Percentiles rank a stretch among this genome's conserved stretches.
Evolutionary conservation across 2,888 invertebrate genomes (phyloP).

Genomic region (Syritta pipiens): DNA sequence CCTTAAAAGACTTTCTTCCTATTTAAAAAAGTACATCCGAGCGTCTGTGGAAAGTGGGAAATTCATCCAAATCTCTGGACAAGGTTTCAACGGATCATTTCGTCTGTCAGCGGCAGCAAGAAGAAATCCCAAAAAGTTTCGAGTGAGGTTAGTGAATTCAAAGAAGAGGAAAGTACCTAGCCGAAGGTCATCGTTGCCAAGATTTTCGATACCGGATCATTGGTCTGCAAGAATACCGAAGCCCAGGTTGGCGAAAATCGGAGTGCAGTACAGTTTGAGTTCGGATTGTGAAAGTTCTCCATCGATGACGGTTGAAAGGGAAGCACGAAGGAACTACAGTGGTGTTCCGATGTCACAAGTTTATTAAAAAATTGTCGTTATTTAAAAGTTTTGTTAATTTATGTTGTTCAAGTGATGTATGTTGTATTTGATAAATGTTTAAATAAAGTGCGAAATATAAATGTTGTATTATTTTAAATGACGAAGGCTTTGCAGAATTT

Average conservation of each 20-base stretch:
- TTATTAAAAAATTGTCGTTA: not conserved
- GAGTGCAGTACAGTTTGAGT: not conserved
- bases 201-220: not conserved
- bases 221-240: not conserved
- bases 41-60: conserved; percentile 22
- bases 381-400: not conserved
- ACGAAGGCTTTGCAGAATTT: too few species aligned
- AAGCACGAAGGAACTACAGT: too few species aligned
- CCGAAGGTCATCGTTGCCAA: not conserved
- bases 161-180: not conserved
- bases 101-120: conserved; percentile 28
- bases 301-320: conserved; percentile 9
- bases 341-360: not conserved
- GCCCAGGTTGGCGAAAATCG: conserved; percentile 17
- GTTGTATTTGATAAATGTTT: too few species aligned
- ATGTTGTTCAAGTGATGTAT: not conserved
- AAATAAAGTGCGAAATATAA: too few species aligned
- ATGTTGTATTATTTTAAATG: too few species aligned
- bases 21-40: conserved; percentile 15
- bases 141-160: too few species aligned
- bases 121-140: conserved; percentile 4
- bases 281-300: not conserved
- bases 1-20: not conserved
- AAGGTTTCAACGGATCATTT: conserved; percentile 35
- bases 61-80: conserved; percentile 26